phyloP scores from a whole-genome alignment of 2,113 vertebrate genomes.

The Corynorhinus townsendii region DNA sequence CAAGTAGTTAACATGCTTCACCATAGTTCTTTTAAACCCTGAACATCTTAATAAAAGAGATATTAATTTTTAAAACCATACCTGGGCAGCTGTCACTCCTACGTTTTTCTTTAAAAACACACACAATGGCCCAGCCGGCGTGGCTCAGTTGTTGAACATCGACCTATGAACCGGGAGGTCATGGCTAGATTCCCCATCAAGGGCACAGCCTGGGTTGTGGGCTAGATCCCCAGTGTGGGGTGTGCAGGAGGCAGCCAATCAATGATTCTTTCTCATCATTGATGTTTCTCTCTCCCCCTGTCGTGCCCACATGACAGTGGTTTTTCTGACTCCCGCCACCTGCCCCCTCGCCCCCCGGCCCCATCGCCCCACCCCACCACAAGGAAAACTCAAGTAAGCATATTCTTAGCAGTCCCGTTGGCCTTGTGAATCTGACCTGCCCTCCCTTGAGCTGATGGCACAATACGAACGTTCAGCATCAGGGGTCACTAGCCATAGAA shows the following conservation, averaged over 20 bases:
- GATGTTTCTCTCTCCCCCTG: no score
- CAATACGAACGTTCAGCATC: background rate
- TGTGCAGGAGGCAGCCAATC: no score
- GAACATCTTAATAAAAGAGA: slow-evolving; percentile 35
- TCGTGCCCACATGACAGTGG: background rate
- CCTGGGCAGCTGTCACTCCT: background rate
- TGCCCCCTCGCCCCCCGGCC: no score
- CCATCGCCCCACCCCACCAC: no score
- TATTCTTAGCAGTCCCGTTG: background rate
- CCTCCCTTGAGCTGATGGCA: background rate
- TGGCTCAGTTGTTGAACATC: no score
- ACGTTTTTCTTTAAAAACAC: slow-evolving; percentile 1
- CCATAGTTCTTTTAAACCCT: background rate
- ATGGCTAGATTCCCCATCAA: no score
- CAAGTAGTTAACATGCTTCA: background rate
- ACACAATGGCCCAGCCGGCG: background rate
- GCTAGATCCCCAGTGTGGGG: no score
- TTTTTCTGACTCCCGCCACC: background rate
- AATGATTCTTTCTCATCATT: no score
- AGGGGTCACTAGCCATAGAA: background rate
- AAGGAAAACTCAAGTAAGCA: background rate
- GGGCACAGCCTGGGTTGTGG: no score
- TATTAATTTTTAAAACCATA: background rate
- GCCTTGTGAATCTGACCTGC: background rate
- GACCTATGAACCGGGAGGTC: no score